phyloP scores from a whole-genome alignment of 2,113 vertebrate genomes.

The Tragulus kanchil region DNA sequence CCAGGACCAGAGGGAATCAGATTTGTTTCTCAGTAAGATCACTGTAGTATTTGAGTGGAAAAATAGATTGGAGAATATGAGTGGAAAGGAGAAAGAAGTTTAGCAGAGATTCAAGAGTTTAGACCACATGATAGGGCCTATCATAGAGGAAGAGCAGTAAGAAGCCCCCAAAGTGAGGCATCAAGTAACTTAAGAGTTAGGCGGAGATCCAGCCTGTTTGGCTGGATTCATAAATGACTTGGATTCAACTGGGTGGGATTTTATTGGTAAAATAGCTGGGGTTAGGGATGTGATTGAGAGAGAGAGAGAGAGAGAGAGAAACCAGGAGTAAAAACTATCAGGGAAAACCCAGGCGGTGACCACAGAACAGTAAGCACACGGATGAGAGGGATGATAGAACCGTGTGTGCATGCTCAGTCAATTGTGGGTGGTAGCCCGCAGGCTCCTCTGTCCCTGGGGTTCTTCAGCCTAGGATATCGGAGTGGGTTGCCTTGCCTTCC shows the following conservation, averaged over 20 bases:
- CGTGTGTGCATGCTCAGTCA: too few relatives aligned
- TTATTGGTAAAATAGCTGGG: not conserved
- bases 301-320: not conserved
- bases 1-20: not conserved
- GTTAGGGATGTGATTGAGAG: not conserved
- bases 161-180: not conserved
- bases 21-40: slow-evolving; percentile 14
- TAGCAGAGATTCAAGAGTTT: not conserved
- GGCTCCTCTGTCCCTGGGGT: too few relatives aligned
- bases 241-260: not conserved
- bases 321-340: not conserved
- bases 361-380: not conserved
- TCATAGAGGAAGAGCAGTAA: not conserved
- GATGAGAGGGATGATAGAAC: not conserved
- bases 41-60: not conserved
- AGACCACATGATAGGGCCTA: not conserved
- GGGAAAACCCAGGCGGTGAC: not conserved
- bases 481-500: too few relatives aligned
- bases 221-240: not conserved
- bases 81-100: not conserved
- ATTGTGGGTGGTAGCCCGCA: too few relatives aligned
- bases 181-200: not conserved
- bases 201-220: not conserved
- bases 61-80: not conserved
- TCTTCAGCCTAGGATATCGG: too few relatives aligned